Evolutionary conservation across 1,140 invertebrate species (phyloP).

Genomic region (Caerostris extrusa): DNA sequence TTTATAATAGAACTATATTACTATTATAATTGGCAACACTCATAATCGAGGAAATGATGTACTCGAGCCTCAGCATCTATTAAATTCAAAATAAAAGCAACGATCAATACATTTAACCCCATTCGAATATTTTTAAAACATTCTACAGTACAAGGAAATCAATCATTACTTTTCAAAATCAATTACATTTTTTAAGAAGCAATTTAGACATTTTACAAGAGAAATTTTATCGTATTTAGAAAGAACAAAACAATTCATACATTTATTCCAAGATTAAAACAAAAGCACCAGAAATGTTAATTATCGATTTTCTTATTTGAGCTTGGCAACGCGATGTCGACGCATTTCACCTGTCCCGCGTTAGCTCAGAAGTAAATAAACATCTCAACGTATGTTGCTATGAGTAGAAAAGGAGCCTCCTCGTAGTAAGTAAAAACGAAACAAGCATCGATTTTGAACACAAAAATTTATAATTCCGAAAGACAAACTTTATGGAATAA

Average conservation of each 20-base stretch:
- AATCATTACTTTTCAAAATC: too few species aligned
- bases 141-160: too few species aligned
- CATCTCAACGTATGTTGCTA: conserved; percentile 44
- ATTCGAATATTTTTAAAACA: too few species aligned
- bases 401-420: not conserved
- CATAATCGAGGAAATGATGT: too few species aligned
- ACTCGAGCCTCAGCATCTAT: too few species aligned
- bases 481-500: not conserved
- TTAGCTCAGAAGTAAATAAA: conserved; percentile 42
- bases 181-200: too few species aligned
- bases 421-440: not conserved
- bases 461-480: not conserved
- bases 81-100: too few species aligned
- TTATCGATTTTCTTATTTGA: conserved; percentile 42
- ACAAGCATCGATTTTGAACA: not conserved
- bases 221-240: not conserved
- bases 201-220: not conserved
- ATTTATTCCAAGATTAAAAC: not conserved
- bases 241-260: not conserved
- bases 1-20: too few species aligned
- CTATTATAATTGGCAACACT: too few species aligned
- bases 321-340: conserved; percentile 35
- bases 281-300: not conserved
- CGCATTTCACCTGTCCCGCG: conserved; percentile 14
- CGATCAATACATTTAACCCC: too few species aligned